Evolutionary conservation across 2,113 vertebrate species (phyloP), one percentile per base, ranked within the genome.

Genomic region (Colaptes auratus): DNA sequence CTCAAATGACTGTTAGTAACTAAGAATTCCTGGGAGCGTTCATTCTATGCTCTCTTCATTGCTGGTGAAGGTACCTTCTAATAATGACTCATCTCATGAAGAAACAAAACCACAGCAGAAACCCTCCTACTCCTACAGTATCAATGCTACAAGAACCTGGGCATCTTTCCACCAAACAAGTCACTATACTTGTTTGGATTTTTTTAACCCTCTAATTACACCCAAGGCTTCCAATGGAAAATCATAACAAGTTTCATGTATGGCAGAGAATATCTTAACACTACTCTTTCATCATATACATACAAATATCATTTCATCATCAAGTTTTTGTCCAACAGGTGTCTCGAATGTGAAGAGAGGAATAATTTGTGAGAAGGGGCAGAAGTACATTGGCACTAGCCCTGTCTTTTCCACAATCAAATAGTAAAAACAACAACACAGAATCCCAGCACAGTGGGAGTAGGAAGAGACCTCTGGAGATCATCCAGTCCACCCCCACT

Each of bases 1-100:
- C 60, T 83, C 91, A 95, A 88, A 94, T 74, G 81, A 82, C 76
- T 83, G 82, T 44, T 58, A 11, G 39, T 39, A 96, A 82, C 93
- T 69, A 79, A 84, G 79, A 94, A 92, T 97, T 96, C 93, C 91
- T 87, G 61, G 35, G 79, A 95, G 73, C 16, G 50, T 67, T 92
- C 67, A 28, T 84, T 76, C 30, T 20, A 58, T 60, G 70, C 65
- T n/a, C 90, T 31, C 88, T 89, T 93, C 92, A 88, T 82, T 89
- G 73, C 82, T 79, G 72, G 65, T 74, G 82, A 83, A 25, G 88
- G 55, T 30, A 69, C 66, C 70, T 93, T 64, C 53, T 66, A 66
- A 77, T 82, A 89, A 89, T 42, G 56, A 76, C 58, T 82, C 81
- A 70, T 44, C 75, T 85, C 91, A 71, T 9, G 27, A 78, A 83